phyloP scores from a whole-genome alignment of 2,888 invertebrate species.

The Drosophila robusta region DNA sequence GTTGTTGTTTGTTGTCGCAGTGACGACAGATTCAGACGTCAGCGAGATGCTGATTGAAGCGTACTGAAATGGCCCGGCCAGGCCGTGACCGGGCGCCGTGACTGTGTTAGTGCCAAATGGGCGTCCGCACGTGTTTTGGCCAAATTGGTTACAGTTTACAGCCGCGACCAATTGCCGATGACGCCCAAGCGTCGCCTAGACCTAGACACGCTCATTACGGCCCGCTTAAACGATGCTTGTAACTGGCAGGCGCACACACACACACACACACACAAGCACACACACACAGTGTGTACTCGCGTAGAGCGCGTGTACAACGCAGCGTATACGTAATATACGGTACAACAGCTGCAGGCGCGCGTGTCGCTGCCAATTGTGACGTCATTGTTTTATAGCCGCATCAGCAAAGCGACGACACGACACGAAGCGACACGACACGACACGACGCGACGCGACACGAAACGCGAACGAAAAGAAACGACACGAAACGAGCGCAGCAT shows the following conservation, averaged over 20 bases:
- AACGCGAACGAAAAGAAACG: background rate
- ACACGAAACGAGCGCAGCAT: conserved; percentile 18
- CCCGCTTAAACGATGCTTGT: conserved; percentile 21
- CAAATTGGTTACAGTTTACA: conserved; percentile 63
- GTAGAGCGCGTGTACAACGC: conserved; percentile 21
- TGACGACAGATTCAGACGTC: conserved; percentile 32
- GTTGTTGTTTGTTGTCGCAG: background rate
- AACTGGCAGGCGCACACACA: background rate
- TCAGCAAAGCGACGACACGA: conserved; percentile 3
- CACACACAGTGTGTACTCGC: background rate
- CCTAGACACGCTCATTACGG: conserved; percentile 57
- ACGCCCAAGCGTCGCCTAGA: conserved; percentile 58
- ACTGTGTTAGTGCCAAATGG: conserved; percentile 7
- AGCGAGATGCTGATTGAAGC: conserved; percentile 1
- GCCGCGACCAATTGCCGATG: conserved; percentile 61
- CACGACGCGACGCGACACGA: background rate
- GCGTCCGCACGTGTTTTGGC: conserved; percentile 47
- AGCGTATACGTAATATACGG: conserved; percentile 72
- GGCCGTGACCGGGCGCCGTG: conserved; percentile 7
- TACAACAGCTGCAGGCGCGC: conserved; percentile 49
- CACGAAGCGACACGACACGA: conserved; percentile 11
- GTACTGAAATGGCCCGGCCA: conserved; percentile 15
- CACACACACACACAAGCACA: background rate
- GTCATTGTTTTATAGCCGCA: conserved; percentile 63
- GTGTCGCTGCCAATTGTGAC: conserved; percentile 64